Evolutionary conservation across 2,797 vertebrate species (phyloP).

Genomic region (Enteromius paludinosus): DNA sequence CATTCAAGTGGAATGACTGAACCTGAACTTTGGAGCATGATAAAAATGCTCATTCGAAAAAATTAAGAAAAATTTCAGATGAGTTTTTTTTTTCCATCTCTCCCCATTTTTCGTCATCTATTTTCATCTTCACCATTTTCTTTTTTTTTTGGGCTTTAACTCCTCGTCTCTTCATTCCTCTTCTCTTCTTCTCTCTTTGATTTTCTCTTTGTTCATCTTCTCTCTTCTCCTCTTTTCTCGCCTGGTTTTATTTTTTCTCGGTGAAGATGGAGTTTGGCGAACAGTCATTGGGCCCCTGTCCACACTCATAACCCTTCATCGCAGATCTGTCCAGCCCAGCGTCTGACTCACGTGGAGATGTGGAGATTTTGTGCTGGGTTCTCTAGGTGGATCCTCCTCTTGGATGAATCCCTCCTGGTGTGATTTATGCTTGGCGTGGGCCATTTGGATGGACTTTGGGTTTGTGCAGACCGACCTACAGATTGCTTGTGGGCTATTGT

Average conservation of each 20-base stretch:
- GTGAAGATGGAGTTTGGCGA: conserved; percentile 34
- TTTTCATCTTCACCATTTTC: neutral
- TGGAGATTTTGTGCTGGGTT: conserved; percentile 14
- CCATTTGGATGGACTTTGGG: conserved; percentile 25
- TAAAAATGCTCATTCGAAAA: neutral
- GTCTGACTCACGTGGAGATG: neutral
- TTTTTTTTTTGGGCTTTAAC: neutral
- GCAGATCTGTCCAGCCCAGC: neutral
- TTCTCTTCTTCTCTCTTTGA: neutral
- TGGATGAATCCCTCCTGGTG: conserved; percentile 31
- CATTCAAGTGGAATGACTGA: neutral
- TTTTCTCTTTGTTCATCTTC: conserved; percentile 18
- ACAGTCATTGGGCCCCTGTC: conserved; percentile 19
- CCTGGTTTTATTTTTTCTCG: conserved; percentile 34
- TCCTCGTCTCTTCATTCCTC: neutral
- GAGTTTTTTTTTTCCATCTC: neutral
- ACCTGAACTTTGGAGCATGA: neutral
- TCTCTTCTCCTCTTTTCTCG: neutral
- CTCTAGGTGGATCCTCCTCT: conserved; percentile 20
- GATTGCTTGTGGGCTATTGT: conserved; percentile 30
- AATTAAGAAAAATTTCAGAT: no score
- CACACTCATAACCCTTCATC: conserved; percentile 39
- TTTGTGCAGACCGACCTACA: conserved; percentile 24
- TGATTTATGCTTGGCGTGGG: conserved; percentile 24
- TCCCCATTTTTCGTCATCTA: neutral